These are phyloP conservation scores for Cyphomyrmex costatus DNA, from an alignment of 1,140 invertebrate genomes.

Conservation along the genomic window DNA sequence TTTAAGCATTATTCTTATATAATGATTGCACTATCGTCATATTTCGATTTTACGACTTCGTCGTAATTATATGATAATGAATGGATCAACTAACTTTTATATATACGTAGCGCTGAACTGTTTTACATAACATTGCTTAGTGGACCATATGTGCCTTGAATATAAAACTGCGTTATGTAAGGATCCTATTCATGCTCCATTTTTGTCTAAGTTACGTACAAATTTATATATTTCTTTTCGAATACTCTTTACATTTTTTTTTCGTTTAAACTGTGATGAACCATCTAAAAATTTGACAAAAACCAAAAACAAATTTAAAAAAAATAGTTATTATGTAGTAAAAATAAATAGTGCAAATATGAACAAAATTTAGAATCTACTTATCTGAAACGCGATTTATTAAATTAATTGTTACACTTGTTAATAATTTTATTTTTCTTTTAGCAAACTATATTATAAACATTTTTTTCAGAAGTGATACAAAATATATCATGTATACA, in stretches of 20 bases:
- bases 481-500: conserved; percentile 18
- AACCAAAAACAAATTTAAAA: background rate
- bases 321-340: background rate
- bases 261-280: conserved; percentile 17
- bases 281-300: background rate
- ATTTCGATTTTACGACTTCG: conserved; percentile 12
- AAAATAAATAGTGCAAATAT: conserved; percentile 24
- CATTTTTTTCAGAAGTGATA: background rate
- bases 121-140: conserved; percentile 67
- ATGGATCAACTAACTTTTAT: conserved; percentile 68
- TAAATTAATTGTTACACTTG: conserved; percentile 29
- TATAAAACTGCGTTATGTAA: conserved; percentile 61
- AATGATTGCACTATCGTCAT: background rate
- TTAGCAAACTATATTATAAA: background rate
- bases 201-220: background rate
- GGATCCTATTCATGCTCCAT: conserved; percentile 43
- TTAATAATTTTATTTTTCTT: conserved; percentile 45
- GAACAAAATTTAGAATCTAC: conserved; percentile 17
- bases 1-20: conserved; percentile 1
- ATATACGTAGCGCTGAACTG: conserved; percentile 68
- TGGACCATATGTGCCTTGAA: conserved; percentile 75
- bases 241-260: conserved; percentile 20
- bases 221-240: conserved; percentile 24
- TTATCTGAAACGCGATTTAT: background rate
- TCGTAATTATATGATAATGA: conserved; percentile 54